Conservation (phyloP, 2,113 vertebrate genomes). For the Pachycephala philippinensis region DNA sequence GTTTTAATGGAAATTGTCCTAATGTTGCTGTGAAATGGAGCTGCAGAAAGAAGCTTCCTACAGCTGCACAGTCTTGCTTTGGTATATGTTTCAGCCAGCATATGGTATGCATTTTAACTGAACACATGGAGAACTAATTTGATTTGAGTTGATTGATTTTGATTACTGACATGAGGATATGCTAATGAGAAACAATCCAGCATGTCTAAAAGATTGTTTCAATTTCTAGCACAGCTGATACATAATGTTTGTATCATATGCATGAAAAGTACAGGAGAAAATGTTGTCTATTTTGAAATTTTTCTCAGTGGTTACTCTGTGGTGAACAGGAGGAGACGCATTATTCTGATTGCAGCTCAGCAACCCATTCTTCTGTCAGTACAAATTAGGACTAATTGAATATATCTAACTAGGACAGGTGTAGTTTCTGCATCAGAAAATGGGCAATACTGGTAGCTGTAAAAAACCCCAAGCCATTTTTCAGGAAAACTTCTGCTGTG, state of each 20-base stretch:
- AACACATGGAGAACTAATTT: slow-evolving; percentile 22
- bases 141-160: slow-evolving; percentile 42
- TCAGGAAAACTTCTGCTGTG: neutral
- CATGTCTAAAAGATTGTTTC: neutral
- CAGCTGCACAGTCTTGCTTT: neutral
- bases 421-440: neutral
- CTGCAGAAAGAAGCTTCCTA: neutral
- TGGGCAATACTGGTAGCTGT: neutral
- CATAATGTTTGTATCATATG: neutral
- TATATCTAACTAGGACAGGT: neutral
- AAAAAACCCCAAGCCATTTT: neutral
- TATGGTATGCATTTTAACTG: slow-evolving; percentile 11
- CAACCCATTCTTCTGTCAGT: neutral
- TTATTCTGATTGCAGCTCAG: neutral
- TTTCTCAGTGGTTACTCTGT: neutral
- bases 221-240: neutral
- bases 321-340: neutral
- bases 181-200: slow-evolving; percentile 39
- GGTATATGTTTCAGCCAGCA: neutral
- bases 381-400: neutral
- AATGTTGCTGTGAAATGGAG: neutral
- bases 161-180: slow-evolving; percentile 39
- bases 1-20: neutral
- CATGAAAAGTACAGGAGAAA: neutral
- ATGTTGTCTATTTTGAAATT: neutral